A percentile compares a stretch with the other conserved stretches of the same genome.
These are phyloP conservation scores for Portevinia maculata DNA, from an alignment of 2,888 invertebrate genomes.

Conservation along the genomic window DNA sequence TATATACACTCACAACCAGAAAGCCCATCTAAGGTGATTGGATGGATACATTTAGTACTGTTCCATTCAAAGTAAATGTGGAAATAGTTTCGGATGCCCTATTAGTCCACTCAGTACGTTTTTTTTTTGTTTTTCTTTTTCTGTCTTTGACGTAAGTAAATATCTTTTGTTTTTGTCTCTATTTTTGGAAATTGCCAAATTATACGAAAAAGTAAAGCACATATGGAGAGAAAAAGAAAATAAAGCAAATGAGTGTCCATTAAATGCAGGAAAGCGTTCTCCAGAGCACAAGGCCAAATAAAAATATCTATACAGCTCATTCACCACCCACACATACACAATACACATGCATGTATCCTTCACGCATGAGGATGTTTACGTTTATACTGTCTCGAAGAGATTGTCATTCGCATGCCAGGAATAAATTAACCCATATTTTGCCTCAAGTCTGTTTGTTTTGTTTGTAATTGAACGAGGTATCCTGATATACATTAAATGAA, in stretches of 20 bases:
- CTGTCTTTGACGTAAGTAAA: slow-evolving; percentile 48
- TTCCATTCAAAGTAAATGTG: slow-evolving; percentile 42
- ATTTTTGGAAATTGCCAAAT: slow-evolving; percentile 64
- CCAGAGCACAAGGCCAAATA: slow-evolving; percentile 42
- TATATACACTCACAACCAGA: neutral
- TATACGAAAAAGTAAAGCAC: slow-evolving; percentile 50
- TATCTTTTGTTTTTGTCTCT: slow-evolving; percentile 27
- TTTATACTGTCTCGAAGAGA: slow-evolving; percentile 58
- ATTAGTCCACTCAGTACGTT: slow-evolving; percentile 15
- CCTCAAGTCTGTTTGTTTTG: slow-evolving; percentile 39
- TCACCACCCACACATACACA: slow-evolving; percentile 1
- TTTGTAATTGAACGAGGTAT: slow-evolving; percentile 47
- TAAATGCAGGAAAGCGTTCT: slow-evolving; percentile 69
- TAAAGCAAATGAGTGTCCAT: slow-evolving; percentile 56
- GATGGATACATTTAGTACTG: slow-evolving; percentile 21
- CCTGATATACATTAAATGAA: slow-evolving; percentile 12
- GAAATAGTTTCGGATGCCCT: slow-evolving; percentile 40
- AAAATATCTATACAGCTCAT: neutral
- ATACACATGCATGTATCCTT: neutral
- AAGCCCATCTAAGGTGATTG: slow-evolving; percentile 21
- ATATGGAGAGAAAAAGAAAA: slow-evolving; percentile 4
- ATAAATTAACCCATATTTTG: slow-evolving; percentile 71
- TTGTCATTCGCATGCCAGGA: slow-evolving; percentile 72
- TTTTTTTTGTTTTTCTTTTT: neutral
- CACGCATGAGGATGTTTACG: slow-evolving; percentile 56